These are phyloP conservation scores for Pachycephala philippinensis DNA, from an alignment of 2,113 vertebrate species.

Conservation along the genomic window DNA sequence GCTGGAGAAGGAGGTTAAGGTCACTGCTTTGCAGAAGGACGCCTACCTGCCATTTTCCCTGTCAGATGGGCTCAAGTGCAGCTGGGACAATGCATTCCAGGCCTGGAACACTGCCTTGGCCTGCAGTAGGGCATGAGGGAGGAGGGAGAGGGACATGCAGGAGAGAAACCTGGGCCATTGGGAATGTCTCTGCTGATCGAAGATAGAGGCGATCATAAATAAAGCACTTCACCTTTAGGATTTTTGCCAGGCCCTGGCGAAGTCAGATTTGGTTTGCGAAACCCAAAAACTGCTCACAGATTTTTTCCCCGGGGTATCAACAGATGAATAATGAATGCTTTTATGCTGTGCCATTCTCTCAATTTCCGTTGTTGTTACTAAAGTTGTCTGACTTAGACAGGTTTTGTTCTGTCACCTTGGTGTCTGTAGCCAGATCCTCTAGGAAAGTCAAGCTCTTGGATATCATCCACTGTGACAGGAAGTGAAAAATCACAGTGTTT, in stretches of 20 bases:
- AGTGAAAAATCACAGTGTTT: neutral
- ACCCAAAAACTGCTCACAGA: neutral
- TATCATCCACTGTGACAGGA: neutral
- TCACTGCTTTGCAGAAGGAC: neutral
- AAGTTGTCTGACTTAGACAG: neutral
- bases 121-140: neutral
- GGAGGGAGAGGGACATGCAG: accelerated
- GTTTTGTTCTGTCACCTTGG: neutral
- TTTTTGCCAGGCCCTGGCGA: neutral
- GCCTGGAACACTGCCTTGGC: neutral
- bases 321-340: neutral
- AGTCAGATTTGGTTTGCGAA: neutral
- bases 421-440: neutral
- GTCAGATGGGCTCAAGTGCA: neutral
- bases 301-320: neutral
- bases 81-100: neutral
- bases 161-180: neutral
- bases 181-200: neutral
- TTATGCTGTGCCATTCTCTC: neutral
- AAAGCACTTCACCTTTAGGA: neutral
- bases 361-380: neutral
- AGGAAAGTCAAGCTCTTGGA: neutral
- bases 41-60: neutral
- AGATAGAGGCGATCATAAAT: neutral
- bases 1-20: conserved; percentile 22